Evolutionary conservation across 2,888 invertebrate species (phyloP).

Genomic region (Tiphia femorata): DNA sequence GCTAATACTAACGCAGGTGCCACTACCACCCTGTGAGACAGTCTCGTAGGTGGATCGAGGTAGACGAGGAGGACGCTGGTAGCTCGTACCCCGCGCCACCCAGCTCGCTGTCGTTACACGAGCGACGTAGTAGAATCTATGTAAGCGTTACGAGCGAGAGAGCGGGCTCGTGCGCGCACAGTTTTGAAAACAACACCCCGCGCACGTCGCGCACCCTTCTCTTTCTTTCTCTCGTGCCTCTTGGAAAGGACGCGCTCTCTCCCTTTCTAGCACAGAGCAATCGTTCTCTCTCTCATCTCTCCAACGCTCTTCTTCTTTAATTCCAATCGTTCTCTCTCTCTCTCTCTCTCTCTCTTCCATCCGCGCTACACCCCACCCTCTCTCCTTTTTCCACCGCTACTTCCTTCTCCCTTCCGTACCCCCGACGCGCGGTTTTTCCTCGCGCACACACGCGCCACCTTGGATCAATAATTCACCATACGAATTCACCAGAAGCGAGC

Average conservation of each 20-base stretch:
- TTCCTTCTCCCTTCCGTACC: conserved; percentile 19
- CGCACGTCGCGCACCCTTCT: conserved; percentile 12
- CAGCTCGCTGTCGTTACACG: conserved; percentile 6
- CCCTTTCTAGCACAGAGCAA: neutral
- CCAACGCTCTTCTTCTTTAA: conserved; percentile 1
- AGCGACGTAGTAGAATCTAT: conserved; percentile 5
- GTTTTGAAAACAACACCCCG: conserved; percentile 43
- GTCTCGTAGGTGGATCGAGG: no score
- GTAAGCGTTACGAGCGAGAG: conserved; percentile 11
- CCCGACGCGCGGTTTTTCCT: conserved; percentile 48
- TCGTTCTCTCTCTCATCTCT: neutral
- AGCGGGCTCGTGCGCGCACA: conserved; percentile 39
- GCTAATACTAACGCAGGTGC: conserved; percentile 2
- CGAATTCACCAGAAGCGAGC: conserved; percentile 46
- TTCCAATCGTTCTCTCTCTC: conserved; percentile 11
- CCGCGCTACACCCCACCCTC: conserved; percentile 9
- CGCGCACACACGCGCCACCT: conserved; percentile 54
- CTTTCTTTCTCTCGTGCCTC: conserved; percentile 7
- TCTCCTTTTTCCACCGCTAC: neutral
- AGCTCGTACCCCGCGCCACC: conserved; percentile 5
- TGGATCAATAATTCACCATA: conserved; percentile 64
- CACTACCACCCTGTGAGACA: neutral
- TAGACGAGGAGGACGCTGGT: no score
- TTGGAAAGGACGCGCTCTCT: no score
- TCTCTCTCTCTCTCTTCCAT: conserved; percentile 10